Evolutionary conservation across 2,888 invertebrate species (phyloP).

Genomic region (Pammene fasciana): DNA sequence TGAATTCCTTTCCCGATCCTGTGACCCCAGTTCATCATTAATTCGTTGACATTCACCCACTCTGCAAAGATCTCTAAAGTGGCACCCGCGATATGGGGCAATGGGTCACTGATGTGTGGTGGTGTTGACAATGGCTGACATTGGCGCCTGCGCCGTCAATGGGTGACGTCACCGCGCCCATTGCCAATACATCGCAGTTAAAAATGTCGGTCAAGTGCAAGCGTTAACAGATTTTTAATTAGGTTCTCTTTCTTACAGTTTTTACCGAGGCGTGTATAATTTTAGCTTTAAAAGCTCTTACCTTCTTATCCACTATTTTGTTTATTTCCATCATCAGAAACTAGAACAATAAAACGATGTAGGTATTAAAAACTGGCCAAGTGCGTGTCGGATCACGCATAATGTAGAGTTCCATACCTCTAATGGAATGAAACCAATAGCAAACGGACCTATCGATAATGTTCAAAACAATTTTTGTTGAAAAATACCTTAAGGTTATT

Average conservation of each 20-base stretch:
- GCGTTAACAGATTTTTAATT: conserved; percentile 38
- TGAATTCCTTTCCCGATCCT: conserved; percentile 4
- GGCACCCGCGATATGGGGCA: not conserved
- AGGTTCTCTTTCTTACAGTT: conserved; percentile 14
- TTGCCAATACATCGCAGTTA: conserved; percentile 40
- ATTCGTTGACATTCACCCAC: conserved; percentile 13
- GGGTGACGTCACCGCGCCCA: conserved; percentile 38
- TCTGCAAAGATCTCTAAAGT: conserved; percentile 15
- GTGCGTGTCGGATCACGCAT: too few species aligned
- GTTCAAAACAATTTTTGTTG: too few species aligned
- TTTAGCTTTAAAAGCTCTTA: not conserved
- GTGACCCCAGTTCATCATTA: conserved; percentile 20
- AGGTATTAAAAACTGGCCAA: too few species aligned
- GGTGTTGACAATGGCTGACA: conserved; percentile 32
- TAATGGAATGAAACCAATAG: too few species aligned
- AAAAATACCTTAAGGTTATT: too few species aligned
- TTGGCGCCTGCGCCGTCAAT: conserved; percentile 39
- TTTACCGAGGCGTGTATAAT: not conserved
- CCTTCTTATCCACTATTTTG: too few species aligned
- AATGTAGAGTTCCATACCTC: too few species aligned
- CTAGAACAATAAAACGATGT: too few species aligned
- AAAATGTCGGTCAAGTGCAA: conserved; percentile 41
- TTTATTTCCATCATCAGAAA: too few species aligned
- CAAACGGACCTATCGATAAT: too few species aligned
- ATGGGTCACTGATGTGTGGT: conserved; percentile 28